Evolutionary conservation across 2,888 invertebrate genomes (phyloP).

Genomic region (Rhogogaster chlorosoma): DNA sequence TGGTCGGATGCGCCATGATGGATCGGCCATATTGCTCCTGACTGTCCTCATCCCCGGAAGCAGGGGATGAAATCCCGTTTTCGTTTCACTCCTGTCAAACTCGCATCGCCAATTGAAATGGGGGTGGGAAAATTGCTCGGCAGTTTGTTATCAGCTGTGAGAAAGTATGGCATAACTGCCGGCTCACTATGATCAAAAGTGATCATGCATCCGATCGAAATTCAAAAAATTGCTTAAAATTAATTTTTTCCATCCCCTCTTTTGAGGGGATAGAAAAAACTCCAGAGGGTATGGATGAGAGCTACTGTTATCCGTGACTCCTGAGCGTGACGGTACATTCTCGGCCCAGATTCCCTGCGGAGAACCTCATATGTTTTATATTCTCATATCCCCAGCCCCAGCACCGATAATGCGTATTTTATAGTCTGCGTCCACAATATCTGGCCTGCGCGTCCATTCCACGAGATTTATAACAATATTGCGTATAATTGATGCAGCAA

Average conservation of each 20-base stretch:
- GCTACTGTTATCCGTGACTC: constrained; percentile 55
- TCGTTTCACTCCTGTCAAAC: background rate
- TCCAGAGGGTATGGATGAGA: constrained; percentile 16
- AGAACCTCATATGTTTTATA: constrained; percentile 41
- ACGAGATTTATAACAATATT: constrained; percentile 28
- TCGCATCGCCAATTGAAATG: background rate
- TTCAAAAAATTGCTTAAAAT: background rate
- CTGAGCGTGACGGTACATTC: constrained; percentile 57
- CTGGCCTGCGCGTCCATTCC: constrained; percentile 3
- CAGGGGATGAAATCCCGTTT: constrained; percentile 13
- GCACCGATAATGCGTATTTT: constrained; percentile 42
- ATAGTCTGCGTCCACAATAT: constrained; percentile 34
- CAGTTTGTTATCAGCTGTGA: background rate
- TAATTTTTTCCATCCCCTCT: background rate
- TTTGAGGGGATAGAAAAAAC: background rate
- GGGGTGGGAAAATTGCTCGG: background rate
- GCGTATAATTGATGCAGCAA: background rate
- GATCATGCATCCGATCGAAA: background rate
- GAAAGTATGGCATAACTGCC: background rate
- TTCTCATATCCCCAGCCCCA: constrained; percentile 3
- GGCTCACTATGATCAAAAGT: background rate
- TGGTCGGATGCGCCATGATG: constrained; percentile 71
- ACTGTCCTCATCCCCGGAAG: constrained; percentile 54
- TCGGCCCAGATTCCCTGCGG: constrained; percentile 38
- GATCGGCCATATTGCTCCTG: constrained; percentile 74